Evolutionary conservation across 1,140 invertebrate species (phyloP).

Genomic region (Pseudomyrmex flavicornis): DNA sequence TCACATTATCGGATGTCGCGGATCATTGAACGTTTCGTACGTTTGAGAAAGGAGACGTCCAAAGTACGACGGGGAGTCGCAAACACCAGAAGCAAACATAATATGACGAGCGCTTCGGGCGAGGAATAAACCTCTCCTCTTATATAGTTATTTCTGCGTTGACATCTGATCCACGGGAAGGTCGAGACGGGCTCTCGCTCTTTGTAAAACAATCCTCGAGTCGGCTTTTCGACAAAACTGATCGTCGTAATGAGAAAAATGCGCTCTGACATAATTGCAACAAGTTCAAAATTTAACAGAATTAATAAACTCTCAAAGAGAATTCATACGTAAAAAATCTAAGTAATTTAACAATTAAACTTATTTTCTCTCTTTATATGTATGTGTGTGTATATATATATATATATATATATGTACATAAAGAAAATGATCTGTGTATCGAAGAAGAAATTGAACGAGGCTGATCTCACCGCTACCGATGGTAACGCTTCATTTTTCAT

Average conservation of each 20-base stretch:
- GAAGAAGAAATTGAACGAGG: constrained; percentile 53
- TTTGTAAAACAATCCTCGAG: constrained; percentile 48
- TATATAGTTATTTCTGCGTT: constrained; percentile 70
- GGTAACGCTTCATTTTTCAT: constrained; percentile 81
- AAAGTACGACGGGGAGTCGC: constrained; percentile 73
- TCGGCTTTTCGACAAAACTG: constrained; percentile 28
- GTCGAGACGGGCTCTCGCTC: constrained; percentile 17
- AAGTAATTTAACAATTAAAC: too few relatives aligned
- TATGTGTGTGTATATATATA: too few relatives aligned
- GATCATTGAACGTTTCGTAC: constrained; percentile 39
- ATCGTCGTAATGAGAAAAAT: constrained; percentile 3
- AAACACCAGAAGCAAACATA: constrained; percentile 85
- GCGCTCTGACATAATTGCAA: not conserved
- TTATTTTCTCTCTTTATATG: too few relatives aligned
- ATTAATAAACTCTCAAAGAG: not conserved
- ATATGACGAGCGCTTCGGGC: constrained; percentile 83
- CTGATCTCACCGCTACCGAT: constrained; percentile 47
- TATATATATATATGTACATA: too few relatives aligned
- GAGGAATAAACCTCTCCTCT: constrained; percentile 71
- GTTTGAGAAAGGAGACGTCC: constrained; percentile 50
- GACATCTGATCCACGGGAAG: constrained; percentile 51
- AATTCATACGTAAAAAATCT: not conserved
- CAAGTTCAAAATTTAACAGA: not conserved
- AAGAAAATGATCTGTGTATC: not conserved
- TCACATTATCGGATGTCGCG: not conserved